Evolutionary conservation across 2,888 invertebrate genomes (phyloP), one percentile per base, ranked within the genome.

Genomic region (Eucera pruinosa): DNA sequence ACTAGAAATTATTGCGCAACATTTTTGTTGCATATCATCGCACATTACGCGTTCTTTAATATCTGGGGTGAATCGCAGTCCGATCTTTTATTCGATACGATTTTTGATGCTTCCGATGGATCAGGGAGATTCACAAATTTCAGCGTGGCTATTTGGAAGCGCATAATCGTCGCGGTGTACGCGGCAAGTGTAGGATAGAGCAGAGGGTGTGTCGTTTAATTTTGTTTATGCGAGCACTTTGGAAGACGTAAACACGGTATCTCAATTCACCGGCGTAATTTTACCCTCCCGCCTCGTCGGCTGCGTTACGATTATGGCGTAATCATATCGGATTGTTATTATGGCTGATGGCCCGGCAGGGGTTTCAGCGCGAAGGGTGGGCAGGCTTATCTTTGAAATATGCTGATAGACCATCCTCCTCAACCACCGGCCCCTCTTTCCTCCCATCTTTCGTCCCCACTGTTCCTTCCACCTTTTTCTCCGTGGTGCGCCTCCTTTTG

Each of bases 271-370:
- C 75, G 85, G 86, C 88, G 89, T 92, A 92, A 92, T 92, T 92
- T 92, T 87, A 84, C 65, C 66, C 81, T 66, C 80, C 74, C 82
- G 75, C 80, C 76, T 77, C 74, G 77, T 69, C 76, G 80, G 83
- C 85, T 86, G 85, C 89, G 88, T 91, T 91, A 91, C 89, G 91
- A 91, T 92, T 91, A 92, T 91, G 88, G 91, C 87, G 90, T 90
- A 92, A 92, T 92, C 91, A 91, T 92, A 92, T 92, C 92, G 92
- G 91, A 92, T 92, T 92, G 92, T 92, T 92, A 92, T 92, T 91
- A 91, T 90, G 90, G 89, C 90, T 91, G 91, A 91, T 91, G 90
- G 90, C 88, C 88, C 89, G 86, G 89, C 86, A 81, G 84, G 86
- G 86, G 87, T 81, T 86, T 80, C 62, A 82, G 73, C 65, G 79